Evolutionary conservation across 2,797 vertebrate genomes (phyloP).

Genomic region (Sebastes kiyomatsui): DNA sequence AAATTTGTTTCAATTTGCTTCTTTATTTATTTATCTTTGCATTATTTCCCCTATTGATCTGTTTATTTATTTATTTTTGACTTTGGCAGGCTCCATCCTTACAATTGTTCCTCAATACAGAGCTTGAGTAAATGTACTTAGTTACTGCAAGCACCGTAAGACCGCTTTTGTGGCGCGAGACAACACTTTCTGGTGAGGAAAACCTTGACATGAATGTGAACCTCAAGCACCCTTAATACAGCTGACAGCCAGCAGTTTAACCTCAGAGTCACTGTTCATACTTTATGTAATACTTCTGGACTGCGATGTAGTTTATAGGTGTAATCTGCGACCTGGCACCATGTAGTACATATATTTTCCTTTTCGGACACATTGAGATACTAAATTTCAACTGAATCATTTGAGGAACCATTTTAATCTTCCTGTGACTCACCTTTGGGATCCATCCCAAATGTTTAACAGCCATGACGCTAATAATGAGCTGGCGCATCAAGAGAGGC

Average conservation of each 20-base stretch:
- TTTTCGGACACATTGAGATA: background rate
- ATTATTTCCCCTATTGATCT: no score
- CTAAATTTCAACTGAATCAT: background rate
- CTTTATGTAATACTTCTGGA: background rate
- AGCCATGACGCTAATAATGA: background rate
- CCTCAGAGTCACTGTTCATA: background rate
- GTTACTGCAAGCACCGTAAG: background rate
- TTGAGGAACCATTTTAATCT: conserved; percentile 1
- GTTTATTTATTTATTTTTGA: no score
- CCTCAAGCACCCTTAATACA: background rate
- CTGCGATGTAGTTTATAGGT: background rate
- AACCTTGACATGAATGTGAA: background rate
- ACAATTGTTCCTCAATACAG: background rate
- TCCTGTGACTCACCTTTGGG: conserved; percentile 23
- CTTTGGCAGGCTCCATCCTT: no score
- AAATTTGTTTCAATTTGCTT: no score
- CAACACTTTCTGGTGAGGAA: background rate
- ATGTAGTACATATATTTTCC: background rate
- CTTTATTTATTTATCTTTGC: no score
- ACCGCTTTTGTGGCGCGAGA: background rate
- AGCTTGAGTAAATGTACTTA: background rate
- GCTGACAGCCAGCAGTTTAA: background rate
- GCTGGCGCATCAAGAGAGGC: background rate
- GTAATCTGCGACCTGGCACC: background rate
- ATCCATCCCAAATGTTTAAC: conserved; percentile 8